Conservation (phyloP, 2,888 invertebrate genomes). For the Cheilosia variabilis region DNA sequence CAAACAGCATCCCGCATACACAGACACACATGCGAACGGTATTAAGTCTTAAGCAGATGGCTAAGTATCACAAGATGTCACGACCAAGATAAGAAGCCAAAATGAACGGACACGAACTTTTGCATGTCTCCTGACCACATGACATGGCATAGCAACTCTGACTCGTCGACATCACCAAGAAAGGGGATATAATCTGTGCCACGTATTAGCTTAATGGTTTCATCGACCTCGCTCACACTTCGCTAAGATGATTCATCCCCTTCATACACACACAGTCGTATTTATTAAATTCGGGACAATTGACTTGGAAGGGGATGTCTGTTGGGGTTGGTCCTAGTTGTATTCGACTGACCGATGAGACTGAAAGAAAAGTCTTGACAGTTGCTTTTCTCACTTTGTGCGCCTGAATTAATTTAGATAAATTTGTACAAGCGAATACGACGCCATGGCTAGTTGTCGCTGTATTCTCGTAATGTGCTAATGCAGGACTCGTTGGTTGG, state of each 20-base stretch:
- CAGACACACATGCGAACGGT: constrained; percentile 35
- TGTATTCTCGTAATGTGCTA: constrained; percentile 29
- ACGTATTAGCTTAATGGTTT: constrained; percentile 49
- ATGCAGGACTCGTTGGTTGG: constrained; percentile 24
- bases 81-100: constrained; percentile 45
- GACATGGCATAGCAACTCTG: constrained; percentile 41
- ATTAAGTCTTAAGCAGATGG: constrained; percentile 56
- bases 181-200: constrained; percentile 35
- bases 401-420: constrained; percentile 60
- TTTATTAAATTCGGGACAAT: constrained; percentile 28
- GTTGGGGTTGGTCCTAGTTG: background rate
- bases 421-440: constrained; percentile 42
- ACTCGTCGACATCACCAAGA: constrained; percentile 11
- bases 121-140: constrained; percentile 52
- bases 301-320: constrained; percentile 3
- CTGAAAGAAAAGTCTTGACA: constrained; percentile 50
- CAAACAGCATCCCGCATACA: constrained; percentile 9
- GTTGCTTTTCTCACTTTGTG: constrained; percentile 58
- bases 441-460: constrained; percentile 1
- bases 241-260: constrained; percentile 17
- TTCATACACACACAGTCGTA: background rate
- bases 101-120: constrained; percentile 53
- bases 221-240: constrained; percentile 33
- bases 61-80: constrained; percentile 54
- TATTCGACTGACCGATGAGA: background rate